Evolutionary conservation across 2,888 invertebrate genomes (phyloP).

Genomic region (Leptothorax acervorum): DNA sequence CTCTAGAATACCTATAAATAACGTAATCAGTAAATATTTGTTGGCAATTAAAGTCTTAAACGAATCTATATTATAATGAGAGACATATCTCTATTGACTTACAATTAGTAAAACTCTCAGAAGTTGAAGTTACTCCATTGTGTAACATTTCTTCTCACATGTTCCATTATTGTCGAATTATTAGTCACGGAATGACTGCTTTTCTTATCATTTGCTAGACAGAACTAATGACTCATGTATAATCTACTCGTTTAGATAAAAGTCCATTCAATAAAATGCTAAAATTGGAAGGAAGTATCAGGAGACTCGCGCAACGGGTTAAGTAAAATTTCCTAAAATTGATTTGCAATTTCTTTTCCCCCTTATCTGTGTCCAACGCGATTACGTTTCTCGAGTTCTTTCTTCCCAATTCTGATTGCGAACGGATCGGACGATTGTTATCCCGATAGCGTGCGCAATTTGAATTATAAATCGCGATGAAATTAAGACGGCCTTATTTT

Average conservation of each 20-base stretch:
- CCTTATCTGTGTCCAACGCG: neutral
- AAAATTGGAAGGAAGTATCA: neutral
- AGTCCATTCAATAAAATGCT: neutral
- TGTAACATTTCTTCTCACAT: neutral
- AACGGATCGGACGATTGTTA: constrained; percentile 38
- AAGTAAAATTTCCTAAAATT: constrained; percentile 10
- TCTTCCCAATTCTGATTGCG: constrained; percentile 25
- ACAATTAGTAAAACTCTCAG: neutral
- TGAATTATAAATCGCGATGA: constrained; percentile 64
- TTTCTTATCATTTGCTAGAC: neutral
- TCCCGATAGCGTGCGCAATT: constrained; percentile 58
- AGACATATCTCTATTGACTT: neutral
- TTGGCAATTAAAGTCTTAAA: neutral
- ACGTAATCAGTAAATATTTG: neutral
- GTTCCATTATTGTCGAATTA: neutral
- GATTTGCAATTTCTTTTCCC: neutral
- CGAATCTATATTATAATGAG: neutral
- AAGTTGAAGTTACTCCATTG: neutral
- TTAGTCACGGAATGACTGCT: neutral
- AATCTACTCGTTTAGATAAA: constrained; percentile 7
- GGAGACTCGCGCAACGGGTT: neutral
- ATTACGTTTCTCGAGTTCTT: constrained; percentile 2
- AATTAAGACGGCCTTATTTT: constrained; percentile 70
- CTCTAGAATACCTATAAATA: no score
- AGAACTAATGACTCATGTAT: neutral